A percentile compares a stretch with the other conserved stretches of the same genome.
phyloP scores from a whole-genome alignment of 1,140 invertebrate species.

The Pogonus chalceus region DNA sequence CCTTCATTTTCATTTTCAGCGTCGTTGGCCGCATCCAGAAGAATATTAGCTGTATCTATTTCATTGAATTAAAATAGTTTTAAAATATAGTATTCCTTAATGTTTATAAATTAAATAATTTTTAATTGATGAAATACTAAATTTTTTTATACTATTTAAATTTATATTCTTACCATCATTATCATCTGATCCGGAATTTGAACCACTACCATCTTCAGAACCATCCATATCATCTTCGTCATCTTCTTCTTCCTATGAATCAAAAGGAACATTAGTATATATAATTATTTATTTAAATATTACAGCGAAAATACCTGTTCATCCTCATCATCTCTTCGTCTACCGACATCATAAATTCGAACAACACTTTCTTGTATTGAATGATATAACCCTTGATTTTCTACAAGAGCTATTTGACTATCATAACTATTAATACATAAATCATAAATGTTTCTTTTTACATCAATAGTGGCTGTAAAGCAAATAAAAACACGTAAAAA shows the following conservation, averaged over 20 bases:
- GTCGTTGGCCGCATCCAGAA: background rate
- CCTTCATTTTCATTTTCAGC: slow-evolving; percentile 13
- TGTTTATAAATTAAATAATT: slow-evolving; percentile 13
- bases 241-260: slow-evolving; percentile 51
- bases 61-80: slow-evolving; percentile 6
- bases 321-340: slow-evolving; percentile 60
- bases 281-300: slow-evolving; percentile 10
- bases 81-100: background rate
- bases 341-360: slow-evolving; percentile 71
- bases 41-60: slow-evolving; percentile 7
- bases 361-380: slow-evolving; percentile 74
- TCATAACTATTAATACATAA: slow-evolving; percentile 64
- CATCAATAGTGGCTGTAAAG: slow-evolving; percentile 31
- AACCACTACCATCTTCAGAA: slow-evolving; percentile 43
- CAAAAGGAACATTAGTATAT: slow-evolving; percentile 15
- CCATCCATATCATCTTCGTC: slow-evolving; percentile 45
- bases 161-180: slow-evolving; percentile 31
- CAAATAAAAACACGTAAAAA: too few relatives aligned
- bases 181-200: slow-evolving; percentile 38
- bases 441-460: slow-evolving; percentile 56
- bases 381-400: slow-evolving; percentile 67
- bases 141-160: slow-evolving; percentile 9
- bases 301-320: slow-evolving; percentile 43
- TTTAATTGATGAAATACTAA: background rate
- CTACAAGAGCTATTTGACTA: slow-evolving; percentile 72